Evolutionary conservation across 1,140 invertebrate species (phyloP).

Genomic region (Rhagoletis pomonella): DNA sequence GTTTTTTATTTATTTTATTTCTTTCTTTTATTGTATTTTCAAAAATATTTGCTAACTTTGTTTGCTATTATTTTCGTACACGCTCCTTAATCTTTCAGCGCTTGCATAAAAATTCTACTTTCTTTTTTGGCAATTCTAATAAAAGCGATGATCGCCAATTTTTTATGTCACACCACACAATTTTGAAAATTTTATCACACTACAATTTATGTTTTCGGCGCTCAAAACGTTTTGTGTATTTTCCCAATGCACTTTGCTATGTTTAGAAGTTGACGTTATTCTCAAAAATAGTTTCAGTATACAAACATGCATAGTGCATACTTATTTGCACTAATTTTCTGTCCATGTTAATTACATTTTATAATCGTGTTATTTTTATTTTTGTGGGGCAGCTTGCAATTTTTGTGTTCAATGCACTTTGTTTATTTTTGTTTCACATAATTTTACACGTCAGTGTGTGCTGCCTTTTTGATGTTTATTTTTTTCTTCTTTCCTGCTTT

Average conservation of each 20-base stretch:
- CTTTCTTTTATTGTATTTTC: background rate
- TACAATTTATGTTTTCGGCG: background rate
- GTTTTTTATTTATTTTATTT: background rate
- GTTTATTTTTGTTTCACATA: background rate
- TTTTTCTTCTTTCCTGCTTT: background rate
- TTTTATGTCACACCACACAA: background rate
- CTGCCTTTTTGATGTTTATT: background rate
- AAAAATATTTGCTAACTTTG: background rate
- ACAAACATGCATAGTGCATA: background rate
- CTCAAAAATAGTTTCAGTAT: constrained; percentile 4
- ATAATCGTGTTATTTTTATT: background rate
- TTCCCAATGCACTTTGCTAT: background rate
- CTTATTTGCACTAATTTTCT: background rate
- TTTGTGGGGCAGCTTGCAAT: background rate
- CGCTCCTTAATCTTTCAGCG: no score
- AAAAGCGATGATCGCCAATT: background rate
- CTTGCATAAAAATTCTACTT: no score
- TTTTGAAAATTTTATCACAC: background rate
- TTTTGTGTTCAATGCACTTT: background rate
- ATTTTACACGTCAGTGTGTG: background rate
- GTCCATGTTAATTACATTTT: constrained; percentile 6
- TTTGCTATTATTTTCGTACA: background rate
- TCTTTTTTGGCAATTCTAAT: background rate
- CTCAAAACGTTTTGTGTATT: background rate
- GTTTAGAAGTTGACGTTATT: constrained; percentile 10